These are phyloP conservation scores for Centruroides vittatus DNA, from an alignment of 1,140 invertebrate species.

Conservation along the genomic window DNA sequence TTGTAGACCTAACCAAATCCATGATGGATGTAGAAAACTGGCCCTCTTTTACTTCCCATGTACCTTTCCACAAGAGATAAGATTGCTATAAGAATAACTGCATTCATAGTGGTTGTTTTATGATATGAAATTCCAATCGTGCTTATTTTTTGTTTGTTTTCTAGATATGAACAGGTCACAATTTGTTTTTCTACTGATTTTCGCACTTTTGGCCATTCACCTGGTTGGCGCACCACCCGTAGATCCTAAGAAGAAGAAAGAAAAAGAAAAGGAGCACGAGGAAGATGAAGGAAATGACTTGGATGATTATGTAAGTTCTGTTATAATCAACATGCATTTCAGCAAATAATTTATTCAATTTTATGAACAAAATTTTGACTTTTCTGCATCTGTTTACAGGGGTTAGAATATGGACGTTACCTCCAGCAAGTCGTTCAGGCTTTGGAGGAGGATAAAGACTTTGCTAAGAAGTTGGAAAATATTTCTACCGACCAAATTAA, in stretches of 20 bases:
- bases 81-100: no score
- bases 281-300: slow-evolving; percentile 6
- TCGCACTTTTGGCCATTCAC: slow-evolving; percentile 5
- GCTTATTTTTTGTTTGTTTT: neutral
- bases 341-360: neutral
- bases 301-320: slow-evolving; percentile 8
- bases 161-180: slow-evolving; percentile 3
- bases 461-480: slow-evolving; percentile 62
- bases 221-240: slow-evolving; percentile 15
- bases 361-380: neutral
- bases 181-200: neutral
- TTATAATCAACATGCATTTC: neutral
- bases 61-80: no score
- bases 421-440: slow-evolving; percentile 69
- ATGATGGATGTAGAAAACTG: no score
- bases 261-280: slow-evolving; percentile 4
- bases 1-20: no score
- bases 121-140: no score
- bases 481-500: slow-evolving; percentile 62
- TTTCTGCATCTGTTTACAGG: slow-evolving; percentile 5
- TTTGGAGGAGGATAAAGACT: slow-evolving; percentile 67
- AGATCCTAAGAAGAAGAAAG: slow-evolving; percentile 18
- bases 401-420: slow-evolving; percentile 69
- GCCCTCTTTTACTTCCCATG: no score
- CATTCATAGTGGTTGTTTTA: no score